Conservation (phyloP, 2,888 invertebrate species). For the Quadroppia sp. region DNA sequence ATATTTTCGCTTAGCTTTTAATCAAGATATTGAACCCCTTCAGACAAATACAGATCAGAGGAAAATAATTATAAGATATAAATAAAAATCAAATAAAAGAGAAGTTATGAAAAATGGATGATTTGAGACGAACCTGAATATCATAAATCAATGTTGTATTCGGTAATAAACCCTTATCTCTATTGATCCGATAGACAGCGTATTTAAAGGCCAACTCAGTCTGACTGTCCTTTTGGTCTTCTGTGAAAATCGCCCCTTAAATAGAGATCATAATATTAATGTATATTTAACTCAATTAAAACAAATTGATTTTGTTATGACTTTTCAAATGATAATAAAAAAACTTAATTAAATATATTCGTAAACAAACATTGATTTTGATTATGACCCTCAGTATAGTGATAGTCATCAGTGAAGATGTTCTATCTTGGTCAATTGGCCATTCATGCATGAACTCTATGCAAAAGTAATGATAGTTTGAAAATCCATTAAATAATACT, state of each 20-base stretch:
- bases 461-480: neutral
- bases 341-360: neutral
- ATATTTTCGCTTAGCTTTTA: too few relatives aligned
- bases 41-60: too few relatives aligned
- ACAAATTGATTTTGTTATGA: too few relatives aligned
- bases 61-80: too few relatives aligned
- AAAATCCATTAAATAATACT: too few relatives aligned
- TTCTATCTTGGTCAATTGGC: neutral
- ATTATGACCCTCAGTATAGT: neutral
- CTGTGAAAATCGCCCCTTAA: constrained; percentile 86
- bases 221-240: constrained; percentile 79
- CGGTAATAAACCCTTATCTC: constrained; percentile 73
- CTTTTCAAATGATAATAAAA: too few relatives aligned
- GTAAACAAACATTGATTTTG: neutral
- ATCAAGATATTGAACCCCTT: too few relatives aligned
- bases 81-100: too few relatives aligned
- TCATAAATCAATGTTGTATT: constrained; percentile 87
- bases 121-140: constrained; percentile 60
- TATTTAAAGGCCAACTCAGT: constrained; percentile 88
- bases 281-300: neutral
- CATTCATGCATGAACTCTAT: neutral
- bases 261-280: constrained; percentile 47
- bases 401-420: neutral
- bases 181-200: constrained; percentile 88
- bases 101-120: neutral